Conservation (phyloP, 1,140 invertebrate species). For the Drosophila prosaltans region DNA sequence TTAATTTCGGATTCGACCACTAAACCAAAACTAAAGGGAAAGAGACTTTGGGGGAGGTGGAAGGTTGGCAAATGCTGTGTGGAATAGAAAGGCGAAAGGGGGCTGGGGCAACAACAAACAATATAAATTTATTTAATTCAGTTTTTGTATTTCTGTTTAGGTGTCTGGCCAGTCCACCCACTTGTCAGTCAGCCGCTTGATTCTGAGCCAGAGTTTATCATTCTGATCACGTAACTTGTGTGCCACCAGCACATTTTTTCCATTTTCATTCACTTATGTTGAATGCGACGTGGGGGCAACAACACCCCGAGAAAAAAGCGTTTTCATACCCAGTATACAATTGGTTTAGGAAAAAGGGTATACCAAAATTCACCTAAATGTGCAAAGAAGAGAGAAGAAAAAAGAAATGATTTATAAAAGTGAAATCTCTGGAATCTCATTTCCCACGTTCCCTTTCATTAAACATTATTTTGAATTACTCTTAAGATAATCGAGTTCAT, state of each 20-base stretch:
- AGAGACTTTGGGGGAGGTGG: slow-evolving; percentile 8
- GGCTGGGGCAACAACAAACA: slow-evolving; percentile 22
- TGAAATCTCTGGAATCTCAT: too few relatives aligned
- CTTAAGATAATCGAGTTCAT: too few relatives aligned
- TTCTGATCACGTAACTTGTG: slow-evolving; percentile 71
- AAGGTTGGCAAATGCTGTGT: not conserved
- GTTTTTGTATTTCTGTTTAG: slow-evolving; percentile 25
- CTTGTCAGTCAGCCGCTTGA: slow-evolving; percentile 23
- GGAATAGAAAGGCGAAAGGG: slow-evolving; percentile 18
- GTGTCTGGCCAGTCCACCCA: slow-evolving; percentile 48
- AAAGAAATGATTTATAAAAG: too few relatives aligned
- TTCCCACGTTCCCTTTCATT: too few relatives aligned
- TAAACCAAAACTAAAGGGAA: slow-evolving; percentile 52
- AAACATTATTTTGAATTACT: too few relatives aligned
- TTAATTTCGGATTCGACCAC: slow-evolving; percentile 62
- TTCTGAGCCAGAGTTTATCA: slow-evolving; percentile 53
- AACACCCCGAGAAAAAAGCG: slow-evolving; percentile 7
- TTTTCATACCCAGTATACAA: slow-evolving; percentile 15
- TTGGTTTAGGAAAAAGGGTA: not conserved
- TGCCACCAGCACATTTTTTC: slow-evolving; percentile 75
- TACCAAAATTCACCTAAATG: not conserved
- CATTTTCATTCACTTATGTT: slow-evolving; percentile 78
- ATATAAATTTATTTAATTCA: slow-evolving; percentile 59
- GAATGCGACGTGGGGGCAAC: slow-evolving; percentile 8
- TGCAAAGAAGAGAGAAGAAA: too few relatives aligned